phyloP scores from a whole-genome alignment of 2,113 vertebrate genomes.

The Esox niger region DNA sequence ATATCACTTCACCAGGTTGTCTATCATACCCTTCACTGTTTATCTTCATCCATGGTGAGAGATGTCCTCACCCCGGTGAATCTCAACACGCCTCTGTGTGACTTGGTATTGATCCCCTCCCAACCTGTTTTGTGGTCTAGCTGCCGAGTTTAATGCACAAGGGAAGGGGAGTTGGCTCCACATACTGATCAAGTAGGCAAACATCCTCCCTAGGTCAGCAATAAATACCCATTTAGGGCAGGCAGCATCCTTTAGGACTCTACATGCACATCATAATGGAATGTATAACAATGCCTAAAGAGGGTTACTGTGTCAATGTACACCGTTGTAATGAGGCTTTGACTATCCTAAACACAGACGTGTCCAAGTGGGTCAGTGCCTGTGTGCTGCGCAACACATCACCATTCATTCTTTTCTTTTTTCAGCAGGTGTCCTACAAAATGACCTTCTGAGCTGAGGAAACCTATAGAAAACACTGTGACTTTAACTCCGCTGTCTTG shows the following conservation, averaged over 20 bases:
- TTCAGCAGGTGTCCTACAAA: slow-evolving; percentile 61
- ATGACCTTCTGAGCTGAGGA: slow-evolving; percentile 63
- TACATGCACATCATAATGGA: slow-evolving; percentile 5
- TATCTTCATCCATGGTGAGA: no score
- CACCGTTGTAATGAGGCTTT: not conserved
- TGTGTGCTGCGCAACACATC: slow-evolving; percentile 12
- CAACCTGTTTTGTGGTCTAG: no score
- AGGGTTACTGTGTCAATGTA: not conserved
- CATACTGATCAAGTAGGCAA: slow-evolving; percentile 20
- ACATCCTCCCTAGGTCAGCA: slow-evolving; percentile 4
- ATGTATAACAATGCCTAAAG: slow-evolving; percentile 10
- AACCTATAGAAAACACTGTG: slow-evolving; percentile 54
- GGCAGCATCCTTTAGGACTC: slow-evolving; percentile 1
- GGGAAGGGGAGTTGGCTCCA: slow-evolving; percentile 24
- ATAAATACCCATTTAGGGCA: slow-evolving; percentile 4
- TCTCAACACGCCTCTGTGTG: no score
- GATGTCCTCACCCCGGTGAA: no score
- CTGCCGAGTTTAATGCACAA: no score
- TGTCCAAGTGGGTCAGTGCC: slow-evolving; percentile 22
- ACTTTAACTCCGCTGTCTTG: slow-evolving; percentile 64
- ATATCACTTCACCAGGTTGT: no score
- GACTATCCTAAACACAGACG: slow-evolving; percentile 13
- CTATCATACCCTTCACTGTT: no score
- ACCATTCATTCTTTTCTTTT: slow-evolving; percentile 15
- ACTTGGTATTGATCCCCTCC: no score